Conservation (phyloP, 2,797 vertebrate species). For the Scarus forsteni region DNA sequence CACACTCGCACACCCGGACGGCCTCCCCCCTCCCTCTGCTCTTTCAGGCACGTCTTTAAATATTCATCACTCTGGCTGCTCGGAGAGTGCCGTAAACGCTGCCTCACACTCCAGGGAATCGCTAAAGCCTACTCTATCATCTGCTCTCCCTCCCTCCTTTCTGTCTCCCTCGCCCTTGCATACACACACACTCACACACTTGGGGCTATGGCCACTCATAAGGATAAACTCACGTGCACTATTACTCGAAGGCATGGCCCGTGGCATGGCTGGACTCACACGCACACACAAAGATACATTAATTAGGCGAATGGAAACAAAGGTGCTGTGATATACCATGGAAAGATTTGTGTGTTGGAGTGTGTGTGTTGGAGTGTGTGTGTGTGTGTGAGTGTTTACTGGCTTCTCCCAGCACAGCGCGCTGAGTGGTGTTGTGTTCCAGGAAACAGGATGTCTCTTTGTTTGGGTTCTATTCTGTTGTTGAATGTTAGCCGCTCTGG, state of each 20-base stretch:
- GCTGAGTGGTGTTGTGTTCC: constrained; percentile 77
- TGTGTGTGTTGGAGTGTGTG: constrained; percentile 10
- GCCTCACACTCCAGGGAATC: constrained; percentile 85
- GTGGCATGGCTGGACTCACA: constrained; percentile 59
- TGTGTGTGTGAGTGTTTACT: constrained; percentile 38
- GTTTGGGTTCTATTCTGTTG: constrained; percentile 79
- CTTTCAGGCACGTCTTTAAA: constrained; percentile 85
- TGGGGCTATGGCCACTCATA: constrained; percentile 50
- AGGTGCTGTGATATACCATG: constrained; percentile 32
- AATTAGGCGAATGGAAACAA: constrained; percentile 49
- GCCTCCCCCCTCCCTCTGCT: constrained; percentile 62
- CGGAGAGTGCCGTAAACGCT: constrained; percentile 85
- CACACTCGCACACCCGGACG: constrained; percentile 26
- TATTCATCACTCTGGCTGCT: constrained; percentile 86
- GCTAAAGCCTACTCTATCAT: constrained; percentile 85
- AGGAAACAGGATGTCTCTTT: constrained; percentile 84
- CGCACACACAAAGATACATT: constrained; percentile 42
- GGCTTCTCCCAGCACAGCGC: constrained; percentile 63
- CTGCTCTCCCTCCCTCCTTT: constrained; percentile 69
- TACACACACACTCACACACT: constrained; percentile 28
- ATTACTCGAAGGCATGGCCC: constrained; percentile 53
- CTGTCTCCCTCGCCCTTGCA: constrained; percentile 28
- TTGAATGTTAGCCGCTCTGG: constrained; percentile 66
- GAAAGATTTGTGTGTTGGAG: constrained; percentile 62
- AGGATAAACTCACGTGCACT: constrained; percentile 59